These are phyloP conservation scores for Gadopsis marmoratus DNA, from an alignment of 2,797 vertebrate genomes.

Conservation along the genomic window DNA sequence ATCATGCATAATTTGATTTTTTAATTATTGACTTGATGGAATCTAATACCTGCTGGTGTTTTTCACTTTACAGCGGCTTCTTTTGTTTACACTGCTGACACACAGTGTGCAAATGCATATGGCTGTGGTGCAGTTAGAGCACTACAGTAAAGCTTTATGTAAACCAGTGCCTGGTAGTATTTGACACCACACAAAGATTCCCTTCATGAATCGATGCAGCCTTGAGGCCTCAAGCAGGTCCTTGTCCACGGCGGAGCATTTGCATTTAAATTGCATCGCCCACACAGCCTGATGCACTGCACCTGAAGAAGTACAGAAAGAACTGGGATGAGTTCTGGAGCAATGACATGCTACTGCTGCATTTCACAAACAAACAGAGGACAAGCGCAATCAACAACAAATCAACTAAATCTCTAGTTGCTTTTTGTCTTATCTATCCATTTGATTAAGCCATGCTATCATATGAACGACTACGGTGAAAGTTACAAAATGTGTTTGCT, in stretches of 20 bases:
- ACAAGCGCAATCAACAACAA: slow-evolving; percentile 31
- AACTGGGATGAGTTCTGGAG: slow-evolving; percentile 36
- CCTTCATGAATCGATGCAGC: slow-evolving; percentile 68
- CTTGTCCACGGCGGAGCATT: slow-evolving; percentile 74
- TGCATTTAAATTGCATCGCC: slow-evolving; percentile 85
- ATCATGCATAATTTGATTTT: background rate
- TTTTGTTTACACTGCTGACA: slow-evolving; percentile 41
- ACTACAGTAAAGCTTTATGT: slow-evolving; percentile 41
- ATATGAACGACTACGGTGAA: slow-evolving; percentile 7
- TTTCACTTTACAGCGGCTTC: slow-evolving; percentile 19
- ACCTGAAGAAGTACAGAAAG: slow-evolving; percentile 61
- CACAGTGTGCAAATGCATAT: slow-evolving; percentile 19
- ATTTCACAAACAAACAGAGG: slow-evolving; percentile 42
- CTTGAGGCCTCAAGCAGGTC: slow-evolving; percentile 64
- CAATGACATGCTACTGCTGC: slow-evolving; percentile 43
- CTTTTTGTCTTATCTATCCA: background rate
- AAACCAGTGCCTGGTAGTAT: slow-evolving; percentile 31
- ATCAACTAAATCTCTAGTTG: slow-evolving; percentile 22
- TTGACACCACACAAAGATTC: slow-evolving; percentile 49
- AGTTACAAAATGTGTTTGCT: slow-evolving; percentile 20
- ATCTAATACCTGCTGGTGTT: slow-evolving; percentile 7
- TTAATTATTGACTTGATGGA: slow-evolving; percentile 1
- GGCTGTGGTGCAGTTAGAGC: slow-evolving; percentile 22
- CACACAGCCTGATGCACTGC: slow-evolving; percentile 63
- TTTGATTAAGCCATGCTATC: slow-evolving; percentile 5